Conservation (phyloP, 2,113 vertebrate species). For the Diphyllodes magnificus region DNA sequence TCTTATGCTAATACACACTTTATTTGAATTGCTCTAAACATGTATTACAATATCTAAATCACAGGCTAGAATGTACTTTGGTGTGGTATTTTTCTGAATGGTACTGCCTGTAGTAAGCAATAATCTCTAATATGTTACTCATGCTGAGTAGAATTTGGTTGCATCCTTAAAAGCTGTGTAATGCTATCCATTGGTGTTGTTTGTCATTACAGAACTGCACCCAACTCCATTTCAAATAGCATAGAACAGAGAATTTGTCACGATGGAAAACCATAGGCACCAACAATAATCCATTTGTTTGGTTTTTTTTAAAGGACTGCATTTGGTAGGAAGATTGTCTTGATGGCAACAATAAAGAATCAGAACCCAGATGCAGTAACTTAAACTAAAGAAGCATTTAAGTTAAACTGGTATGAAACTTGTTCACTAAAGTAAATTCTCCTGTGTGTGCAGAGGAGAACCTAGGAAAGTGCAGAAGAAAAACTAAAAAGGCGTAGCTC, state of each 20-base stretch:
- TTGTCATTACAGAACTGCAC: background rate
- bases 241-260: background rate
- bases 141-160: background rate
- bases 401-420: background rate
- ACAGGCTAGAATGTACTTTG: background rate
- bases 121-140: background rate
- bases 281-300: background rate
- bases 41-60: background rate
- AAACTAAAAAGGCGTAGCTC: accelerated
- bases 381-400: background rate
- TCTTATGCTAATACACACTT: background rate
- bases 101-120: background rate
- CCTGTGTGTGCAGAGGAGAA: background rate
- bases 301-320: background rate
- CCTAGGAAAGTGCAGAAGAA: background rate
- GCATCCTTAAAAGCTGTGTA: background rate
- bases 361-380: background rate
- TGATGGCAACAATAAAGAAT: background rate
- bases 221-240: background rate
- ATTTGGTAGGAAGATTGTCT: background rate
- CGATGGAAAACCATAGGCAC: background rate
- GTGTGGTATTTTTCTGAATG: background rate
- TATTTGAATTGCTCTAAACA: background rate
- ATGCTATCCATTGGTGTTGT: background rate
- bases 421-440: background rate